phyloP scores from a whole-genome alignment of 1,140 invertebrate species.

The Adoxophyes honmai region DNA sequence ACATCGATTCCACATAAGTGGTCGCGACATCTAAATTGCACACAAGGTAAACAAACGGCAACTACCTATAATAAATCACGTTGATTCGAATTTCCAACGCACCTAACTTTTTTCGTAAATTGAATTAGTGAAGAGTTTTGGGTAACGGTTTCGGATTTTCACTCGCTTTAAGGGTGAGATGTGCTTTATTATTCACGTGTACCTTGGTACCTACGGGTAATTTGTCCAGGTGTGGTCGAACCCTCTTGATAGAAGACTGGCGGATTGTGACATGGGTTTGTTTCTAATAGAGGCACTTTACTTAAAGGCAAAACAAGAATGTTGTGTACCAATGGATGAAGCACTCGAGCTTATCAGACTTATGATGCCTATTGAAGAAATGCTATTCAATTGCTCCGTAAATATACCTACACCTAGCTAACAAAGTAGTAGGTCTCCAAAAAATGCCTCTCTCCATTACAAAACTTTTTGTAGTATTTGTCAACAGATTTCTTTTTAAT shows the following conservation, averaged over 20 bases:
- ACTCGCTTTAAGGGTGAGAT: background rate
- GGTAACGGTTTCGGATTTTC: background rate
- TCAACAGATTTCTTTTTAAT: no score
- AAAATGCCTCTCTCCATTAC: no score
- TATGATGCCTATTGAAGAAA: no score
- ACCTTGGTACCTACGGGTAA: background rate
- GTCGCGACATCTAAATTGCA: background rate
- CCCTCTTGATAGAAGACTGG: background rate
- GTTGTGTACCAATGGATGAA: no score
- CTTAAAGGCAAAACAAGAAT: no score
- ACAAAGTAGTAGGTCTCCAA: no score
- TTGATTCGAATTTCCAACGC: background rate
- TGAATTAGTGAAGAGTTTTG: background rate
- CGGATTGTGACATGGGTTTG: background rate
- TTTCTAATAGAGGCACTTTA: no score
- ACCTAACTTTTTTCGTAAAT: conserved; percentile 3
- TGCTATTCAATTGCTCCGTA: no score
- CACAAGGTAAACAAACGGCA: background rate
- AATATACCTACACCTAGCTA: no score
- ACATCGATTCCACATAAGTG: background rate
- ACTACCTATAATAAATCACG: background rate
- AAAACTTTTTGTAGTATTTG: no score
- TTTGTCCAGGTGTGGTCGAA: background rate
- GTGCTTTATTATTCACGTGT: background rate
- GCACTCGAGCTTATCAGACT: no score